phyloP scores from a whole-genome alignment of 2,888 invertebrate species.

The Ceramica pisi region DNA sequence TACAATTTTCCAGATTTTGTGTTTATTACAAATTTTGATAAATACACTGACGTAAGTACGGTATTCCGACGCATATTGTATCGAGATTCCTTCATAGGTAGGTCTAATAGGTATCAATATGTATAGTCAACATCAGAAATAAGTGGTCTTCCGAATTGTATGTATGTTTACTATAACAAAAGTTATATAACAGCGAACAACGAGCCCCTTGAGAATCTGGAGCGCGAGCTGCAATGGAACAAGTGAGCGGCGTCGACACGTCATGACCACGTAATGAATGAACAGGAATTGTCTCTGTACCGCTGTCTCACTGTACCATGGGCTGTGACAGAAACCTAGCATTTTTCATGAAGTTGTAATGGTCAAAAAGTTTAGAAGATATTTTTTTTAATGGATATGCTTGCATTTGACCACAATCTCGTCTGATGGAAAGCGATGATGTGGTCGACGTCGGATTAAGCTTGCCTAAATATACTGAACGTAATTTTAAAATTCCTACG shows the following conservation, averaged over 20 bases:
- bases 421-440: no score
- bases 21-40: no score
- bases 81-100: not conserved
- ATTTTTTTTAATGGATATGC: no score
- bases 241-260: constrained; percentile 73
- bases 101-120: not conserved
- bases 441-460: no score
- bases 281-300: constrained; percentile 43
- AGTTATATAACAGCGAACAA: constrained; percentile 82
- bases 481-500: no score
- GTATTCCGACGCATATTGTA: not conserved
- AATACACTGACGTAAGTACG: not conserved
- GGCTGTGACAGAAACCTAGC: constrained; percentile 22
- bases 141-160: not conserved
- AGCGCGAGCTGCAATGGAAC: constrained; percentile 86
- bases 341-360: no score
- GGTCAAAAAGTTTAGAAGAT: not conserved
- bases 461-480: no score
- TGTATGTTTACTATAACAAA: constrained; percentile 18
- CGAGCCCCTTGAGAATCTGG: constrained; percentile 89
- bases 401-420: no score
- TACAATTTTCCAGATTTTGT: no score
- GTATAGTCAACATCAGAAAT: constrained; percentile 4
- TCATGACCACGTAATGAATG: constrained; percentile 65
- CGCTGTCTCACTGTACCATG: constrained; percentile 41